Evolutionary conservation across 2,113 vertebrate species (phyloP).

Genomic region (Rhinoderma darwinii): DNA sequence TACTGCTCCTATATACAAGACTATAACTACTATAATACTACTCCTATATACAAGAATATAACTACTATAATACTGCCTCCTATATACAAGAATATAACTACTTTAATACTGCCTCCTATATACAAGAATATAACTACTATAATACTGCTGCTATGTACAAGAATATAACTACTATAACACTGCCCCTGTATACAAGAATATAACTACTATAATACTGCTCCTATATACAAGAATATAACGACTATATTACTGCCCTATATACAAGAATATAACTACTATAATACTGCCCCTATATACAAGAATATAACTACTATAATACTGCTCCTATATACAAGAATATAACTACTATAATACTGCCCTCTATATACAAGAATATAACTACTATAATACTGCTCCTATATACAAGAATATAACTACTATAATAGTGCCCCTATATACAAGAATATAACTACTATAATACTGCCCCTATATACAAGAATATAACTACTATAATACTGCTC

Average conservation of each 20-base stretch:
- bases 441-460: conserved; percentile 14
- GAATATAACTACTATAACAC: too few species aligned
- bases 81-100: conserved; percentile 3
- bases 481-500: conserved; percentile 13
- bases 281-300: too few species aligned
- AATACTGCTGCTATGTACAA: too few species aligned
- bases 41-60: conserved; percentile 2
- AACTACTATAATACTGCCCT: too few species aligned
- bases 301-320: too few species aligned
- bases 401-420: neutral
- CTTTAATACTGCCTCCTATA: neutral
- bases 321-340: neutral
- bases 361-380: neutral
- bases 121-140: too few species aligned
- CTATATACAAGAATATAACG: too few species aligned
- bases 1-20: neutral
- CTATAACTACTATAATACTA: neutral
- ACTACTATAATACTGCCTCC: conserved; percentile 11
- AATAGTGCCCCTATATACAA: neutral
- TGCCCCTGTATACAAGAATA: too few species aligned
- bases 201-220: too few species aligned
- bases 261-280: too few species aligned
- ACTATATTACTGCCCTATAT: too few species aligned
- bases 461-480: neutral
- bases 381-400: too few species aligned